Base-by-base conservation (phyloP, 53 echinoderm and acorn worm genomes). In the Henricia sp. region DNA sequence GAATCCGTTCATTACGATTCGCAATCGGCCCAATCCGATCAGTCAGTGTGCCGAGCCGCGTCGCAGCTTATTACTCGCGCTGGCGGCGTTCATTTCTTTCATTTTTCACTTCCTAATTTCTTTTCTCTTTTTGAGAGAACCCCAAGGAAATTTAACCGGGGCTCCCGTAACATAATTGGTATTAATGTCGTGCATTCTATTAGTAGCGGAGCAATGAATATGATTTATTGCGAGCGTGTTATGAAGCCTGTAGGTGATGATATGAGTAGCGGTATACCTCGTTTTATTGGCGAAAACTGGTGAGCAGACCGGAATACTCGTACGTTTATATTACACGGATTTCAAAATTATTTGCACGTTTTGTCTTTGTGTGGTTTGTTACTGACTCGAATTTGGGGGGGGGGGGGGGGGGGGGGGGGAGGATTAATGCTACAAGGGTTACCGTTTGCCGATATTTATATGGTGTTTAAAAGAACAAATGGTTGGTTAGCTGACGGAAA, bases 11-110 rank as follows among this genome's bases (percentile, higher is more conserved):
- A 73, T 34, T 53, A 73, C 73, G 9, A 26, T 25, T 42, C 13
- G 17, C 13, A 40, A 28, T 19, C 34, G 36, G 58, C 42, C 24
- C 23, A 17, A 77, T 60, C 28, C 11, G 28, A 39, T 17, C 43
- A 16, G 63, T 60, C 63, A 60, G 16, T 80, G 48, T 30, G 50
- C 50, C 64, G 43, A 36, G 33, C 14, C 17, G 38, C 46, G 80
- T 80, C 80, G 40, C 48, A 62, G 33, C 38, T 63, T 64, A 80
- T 80, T 80, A 80, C 63, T 37, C 53, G 40, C 56, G 38, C 19
- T 46, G 28, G 10, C 20, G 62, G 23, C 16, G 53, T 3, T 44
- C 44, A 3, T n/a, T n/a, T n/a, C n/a, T n/a, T n/a, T n/a, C n/a
- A n/a, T n/a, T n/a, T n/a, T n/a, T n/a, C n/a, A 64, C 64, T 64